Conservation (phyloP, 1,140 invertebrate genomes). For the Octopus bimaculoides region DNA sequence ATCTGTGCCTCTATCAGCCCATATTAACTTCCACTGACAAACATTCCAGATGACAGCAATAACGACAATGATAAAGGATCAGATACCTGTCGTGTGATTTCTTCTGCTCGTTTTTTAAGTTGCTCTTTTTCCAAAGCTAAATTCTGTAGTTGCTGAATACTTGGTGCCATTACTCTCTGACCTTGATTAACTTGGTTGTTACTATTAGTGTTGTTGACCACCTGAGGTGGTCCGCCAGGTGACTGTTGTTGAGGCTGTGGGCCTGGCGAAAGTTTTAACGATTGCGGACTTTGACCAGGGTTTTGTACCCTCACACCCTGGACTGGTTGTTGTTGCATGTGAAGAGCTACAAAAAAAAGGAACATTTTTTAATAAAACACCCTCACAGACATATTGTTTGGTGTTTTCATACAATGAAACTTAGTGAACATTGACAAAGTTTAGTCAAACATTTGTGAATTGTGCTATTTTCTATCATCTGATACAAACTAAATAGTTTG, state of each 20-base stretch:
- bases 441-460: no score
- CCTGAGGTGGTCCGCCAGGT: background rate
- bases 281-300: slow-evolving; percentile 3
- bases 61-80: no score
- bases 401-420: no score
- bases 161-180: slow-evolving; percentile 11
- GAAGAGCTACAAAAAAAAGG: slow-evolving; percentile 27
- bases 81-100: slow-evolving; percentile 78
- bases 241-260: slow-evolving; percentile 13
- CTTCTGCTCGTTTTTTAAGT: slow-evolving; percentile 81
- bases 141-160: slow-evolving; percentile 65
- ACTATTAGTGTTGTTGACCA: slow-evolving; percentile 63
- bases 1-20: no score
- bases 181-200: slow-evolving; percentile 65
- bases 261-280: background rate
- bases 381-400: no score
- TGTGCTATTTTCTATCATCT: no score
- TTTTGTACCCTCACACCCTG: background rate
- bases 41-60: no score
- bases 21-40: no score
- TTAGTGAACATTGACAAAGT: no score
- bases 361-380: background rate
- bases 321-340: slow-evolving; percentile 27
- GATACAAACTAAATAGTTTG: no score
- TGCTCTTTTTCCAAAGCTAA: slow-evolving; percentile 83